phyloP scores from a whole-genome alignment of 1,140 invertebrate genomes.

The Paramacrobiotus metropolitanus region DNA sequence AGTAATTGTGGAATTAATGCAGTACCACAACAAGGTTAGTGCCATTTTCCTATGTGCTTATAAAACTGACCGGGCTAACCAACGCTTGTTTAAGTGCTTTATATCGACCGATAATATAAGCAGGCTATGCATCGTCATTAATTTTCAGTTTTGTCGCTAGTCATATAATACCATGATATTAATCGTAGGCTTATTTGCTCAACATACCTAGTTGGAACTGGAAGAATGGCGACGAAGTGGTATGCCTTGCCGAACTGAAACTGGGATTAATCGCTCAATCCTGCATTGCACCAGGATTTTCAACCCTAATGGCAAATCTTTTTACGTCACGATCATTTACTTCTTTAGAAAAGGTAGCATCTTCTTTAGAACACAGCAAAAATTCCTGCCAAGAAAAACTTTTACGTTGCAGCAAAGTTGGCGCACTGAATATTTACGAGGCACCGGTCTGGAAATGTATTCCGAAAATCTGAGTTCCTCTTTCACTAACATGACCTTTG shows the following conservation, averaged over 20 bases:
- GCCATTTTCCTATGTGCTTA: constrained; percentile 6
- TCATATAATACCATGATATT: constrained; percentile 3
- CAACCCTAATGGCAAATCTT: constrained; percentile 33
- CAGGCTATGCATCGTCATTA: neutral
- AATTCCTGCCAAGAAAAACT: constrained; percentile 9
- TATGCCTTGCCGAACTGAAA: constrained; percentile 31
- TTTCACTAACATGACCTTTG: neutral
- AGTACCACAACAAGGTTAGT: constrained; percentile 34
- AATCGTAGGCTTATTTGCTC: constrained; percentile 30
- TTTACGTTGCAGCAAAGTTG: constrained; percentile 26
- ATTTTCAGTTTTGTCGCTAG: constrained; percentile 2
- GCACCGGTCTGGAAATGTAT: constrained; percentile 32
- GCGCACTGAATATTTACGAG: constrained; percentile 32
- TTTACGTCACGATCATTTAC: constrained; percentile 32
- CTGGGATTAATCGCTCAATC: constrained; percentile 35
- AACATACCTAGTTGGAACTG: constrained; percentile 36
- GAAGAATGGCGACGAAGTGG: constrained; percentile 33
- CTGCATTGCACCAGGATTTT: constrained; percentile 35
- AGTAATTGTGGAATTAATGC: constrained; percentile 34
- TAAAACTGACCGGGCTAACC: too few relatives aligned
- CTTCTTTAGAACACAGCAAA: constrained; percentile 7
- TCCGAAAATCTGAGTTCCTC: neutral
- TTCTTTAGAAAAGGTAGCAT: neutral
- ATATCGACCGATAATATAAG: constrained; percentile 9
- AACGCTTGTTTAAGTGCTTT: constrained; percentile 7